A percentile compares a stretch with the other conserved stretches of the same genome.
Evolutionary conservation across 2,888 invertebrate genomes (phyloP).

Genomic region (Malachius bipustulatus): DNA sequence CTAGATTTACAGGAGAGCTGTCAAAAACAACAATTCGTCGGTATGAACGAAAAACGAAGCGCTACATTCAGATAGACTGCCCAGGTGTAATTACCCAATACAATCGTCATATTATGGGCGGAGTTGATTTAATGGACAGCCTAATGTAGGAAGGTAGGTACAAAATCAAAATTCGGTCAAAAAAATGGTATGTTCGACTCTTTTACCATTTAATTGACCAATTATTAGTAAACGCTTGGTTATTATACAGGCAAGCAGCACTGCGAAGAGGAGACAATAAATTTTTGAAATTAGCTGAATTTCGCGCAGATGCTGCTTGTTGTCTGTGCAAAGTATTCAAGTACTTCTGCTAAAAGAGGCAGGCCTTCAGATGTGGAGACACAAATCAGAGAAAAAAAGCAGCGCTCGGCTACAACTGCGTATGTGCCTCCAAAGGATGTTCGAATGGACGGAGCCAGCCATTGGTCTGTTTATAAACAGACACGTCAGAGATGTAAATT

Average conservation of each 20-base stretch:
- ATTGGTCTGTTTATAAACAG: neutral
- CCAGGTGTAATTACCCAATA: too few relatives aligned
- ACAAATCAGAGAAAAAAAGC: neutral
- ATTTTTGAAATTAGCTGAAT: conserved; percentile 1
- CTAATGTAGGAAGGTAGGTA: neutral
- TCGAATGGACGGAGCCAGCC: neutral
- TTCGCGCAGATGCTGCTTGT: neutral
- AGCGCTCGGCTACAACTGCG: neutral
- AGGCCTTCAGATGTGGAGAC: conserved; percentile 2
- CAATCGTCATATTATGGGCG: too few relatives aligned
- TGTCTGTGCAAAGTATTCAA: conserved; percentile 1
- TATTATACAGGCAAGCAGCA: neutral
- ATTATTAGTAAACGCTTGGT: neutral
- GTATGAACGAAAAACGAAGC: too few relatives aligned
- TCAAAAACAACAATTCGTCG: too few relatives aligned
- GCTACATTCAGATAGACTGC: too few relatives aligned
- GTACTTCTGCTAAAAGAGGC: too few relatives aligned
- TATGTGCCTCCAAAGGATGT: neutral
- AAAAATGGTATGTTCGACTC: neutral
- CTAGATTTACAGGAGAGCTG: too few relatives aligned
- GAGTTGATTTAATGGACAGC: neutral
- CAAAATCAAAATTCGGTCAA: neutral
- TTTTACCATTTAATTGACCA: neutral
- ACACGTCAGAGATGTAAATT: conserved; percentile 3
- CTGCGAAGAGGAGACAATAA: neutral